Evolutionary conservation across 2,797 vertebrate species (phyloP), one percentile per base, ranked within the genome.

Genomic region (Ctenosaura bakeri): DNA sequence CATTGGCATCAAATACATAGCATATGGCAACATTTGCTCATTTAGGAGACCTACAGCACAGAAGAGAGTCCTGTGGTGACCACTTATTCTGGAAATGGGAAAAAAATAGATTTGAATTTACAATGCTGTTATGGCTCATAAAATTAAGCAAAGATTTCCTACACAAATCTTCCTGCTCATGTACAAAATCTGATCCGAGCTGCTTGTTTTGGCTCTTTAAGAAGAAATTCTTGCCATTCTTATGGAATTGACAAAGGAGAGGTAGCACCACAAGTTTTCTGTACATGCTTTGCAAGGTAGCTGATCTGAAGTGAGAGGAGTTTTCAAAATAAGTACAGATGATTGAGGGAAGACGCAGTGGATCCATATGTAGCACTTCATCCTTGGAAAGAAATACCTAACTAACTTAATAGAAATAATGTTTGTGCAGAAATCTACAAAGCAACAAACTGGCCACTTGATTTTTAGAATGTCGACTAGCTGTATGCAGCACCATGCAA

Each of bases 141-240:
- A 96, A 96, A 95, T 95, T 96, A 96, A 96, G 90, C 56, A 96
- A 94, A 92, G 89, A 92, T 94, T 95, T 96, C 94, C 93, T 91
- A n/a, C 46, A 73, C 5, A 76, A 69, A 50, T 56, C 79, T 87
- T 87, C 56, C 59, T 64, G 81, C 74, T 77, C 42, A 64, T 84
- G 42, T 50, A 50, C 38, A 77, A 84, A 78, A 29, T 88, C 42
- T 84, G 42, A 50, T 78, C 26, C 79, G 0, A 4, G 0, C 83
- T 90, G n/a, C n/a, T 46, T 12, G 56, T 83, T 54, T 8, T 85
- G 52, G 62, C 56, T 29, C 12, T 3, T 29, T 71, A n/a, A 9
- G 18, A 7, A 87, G 52, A 86, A 6, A 80, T 71, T 10, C 46
- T 26, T 0, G 0, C 24, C 54, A 0, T 13, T 79, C 90, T 24